Evolutionary conservation across 2,797 vertebrate species (phyloP), one percentile per base, ranked within the genome.

Genomic region (Pogoniulus pusillus): DNA sequence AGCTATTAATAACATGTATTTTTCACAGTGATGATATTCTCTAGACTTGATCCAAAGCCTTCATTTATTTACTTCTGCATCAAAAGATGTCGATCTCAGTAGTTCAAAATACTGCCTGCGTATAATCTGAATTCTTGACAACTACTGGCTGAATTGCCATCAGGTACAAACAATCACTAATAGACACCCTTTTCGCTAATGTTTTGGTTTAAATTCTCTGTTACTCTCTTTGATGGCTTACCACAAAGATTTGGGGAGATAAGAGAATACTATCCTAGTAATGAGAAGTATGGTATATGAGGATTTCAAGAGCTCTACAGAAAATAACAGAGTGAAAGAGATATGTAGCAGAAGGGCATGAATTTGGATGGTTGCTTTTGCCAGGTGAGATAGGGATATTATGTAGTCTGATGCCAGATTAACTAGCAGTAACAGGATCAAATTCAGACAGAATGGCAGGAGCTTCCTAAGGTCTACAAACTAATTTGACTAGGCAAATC

Each of bases 141-240:
- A 3, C 76, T 65, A 9, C 73, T 74, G 41, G 14, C 35, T 62
- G 78, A 59, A 75, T 43, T 73, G 20, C 35, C 12, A 1, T 29
- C 17, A n/a, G 19, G 1, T 62, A 20, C 37, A 47, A 87, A 16
- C 19, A 57, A 16, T 30, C 0, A 0, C 39, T 41, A 72, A 47
- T 1, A 41, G 34, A 47, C 4, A 1, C 10, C 3, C 12, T 87
- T 87, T 82, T 82, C 35, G 37, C 54, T 63, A 63, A 30, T 66
- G 12, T 45, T 81, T 62, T 63, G 35, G 14, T 68, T 81, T 39
- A 86, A 92, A 24, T 73, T 85, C 20, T 43, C 9, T 57, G 7
- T 47, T 60, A 14, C 63, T 78, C 30, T 83, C 17, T 32, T 1
- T 37, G 5, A 45, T 54, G 32, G 0, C 3, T 64, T 85, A 51